Conservation (phyloP, 1,140 invertebrate species). For the Panulirus ornatus region DNA sequence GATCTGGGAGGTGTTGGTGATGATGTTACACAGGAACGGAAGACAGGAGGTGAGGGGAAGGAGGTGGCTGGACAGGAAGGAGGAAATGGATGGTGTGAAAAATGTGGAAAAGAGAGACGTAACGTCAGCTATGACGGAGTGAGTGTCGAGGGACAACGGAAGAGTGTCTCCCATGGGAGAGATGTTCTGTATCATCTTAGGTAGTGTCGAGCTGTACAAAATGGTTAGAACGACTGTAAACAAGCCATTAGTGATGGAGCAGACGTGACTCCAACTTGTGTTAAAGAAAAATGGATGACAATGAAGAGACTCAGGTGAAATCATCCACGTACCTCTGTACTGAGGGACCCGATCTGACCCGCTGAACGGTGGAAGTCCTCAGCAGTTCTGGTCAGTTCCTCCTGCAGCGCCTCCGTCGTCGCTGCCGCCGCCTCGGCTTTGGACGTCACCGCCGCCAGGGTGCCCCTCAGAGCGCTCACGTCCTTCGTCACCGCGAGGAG, state of each 20-base stretch:
- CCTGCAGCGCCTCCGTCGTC: constrained; percentile 34
- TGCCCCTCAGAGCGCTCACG: constrained; percentile 47
- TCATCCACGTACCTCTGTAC: constrained; percentile 15
- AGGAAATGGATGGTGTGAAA: neutral
- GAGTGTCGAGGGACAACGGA: too few relatives aligned
- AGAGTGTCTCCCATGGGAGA: too few relatives aligned
- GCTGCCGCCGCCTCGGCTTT: constrained; percentile 58
- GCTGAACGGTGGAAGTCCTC: constrained; percentile 30
- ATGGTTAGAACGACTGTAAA: neutral
- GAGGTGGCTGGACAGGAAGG: neutral
- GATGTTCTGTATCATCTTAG: too few relatives aligned
- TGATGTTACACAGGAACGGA: too few relatives aligned
- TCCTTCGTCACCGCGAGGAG: constrained; percentile 50
- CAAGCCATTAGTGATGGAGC: neutral
- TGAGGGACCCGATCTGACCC: constrained; percentile 11
- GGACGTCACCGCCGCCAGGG: constrained; percentile 49
- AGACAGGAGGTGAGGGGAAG: neutral
- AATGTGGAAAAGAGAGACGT: neutral
- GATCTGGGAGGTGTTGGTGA: too few relatives aligned
- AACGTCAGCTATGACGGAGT: neutral
- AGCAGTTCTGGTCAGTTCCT: constrained; percentile 20
- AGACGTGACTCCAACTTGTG: neutral
- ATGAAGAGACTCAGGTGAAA: neutral
- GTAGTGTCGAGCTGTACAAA: too few relatives aligned
- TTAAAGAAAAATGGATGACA: neutral